Evolutionary conservation across 2,888 invertebrate genomes (phyloP).

Genomic region (Luperina testacea): DNA sequence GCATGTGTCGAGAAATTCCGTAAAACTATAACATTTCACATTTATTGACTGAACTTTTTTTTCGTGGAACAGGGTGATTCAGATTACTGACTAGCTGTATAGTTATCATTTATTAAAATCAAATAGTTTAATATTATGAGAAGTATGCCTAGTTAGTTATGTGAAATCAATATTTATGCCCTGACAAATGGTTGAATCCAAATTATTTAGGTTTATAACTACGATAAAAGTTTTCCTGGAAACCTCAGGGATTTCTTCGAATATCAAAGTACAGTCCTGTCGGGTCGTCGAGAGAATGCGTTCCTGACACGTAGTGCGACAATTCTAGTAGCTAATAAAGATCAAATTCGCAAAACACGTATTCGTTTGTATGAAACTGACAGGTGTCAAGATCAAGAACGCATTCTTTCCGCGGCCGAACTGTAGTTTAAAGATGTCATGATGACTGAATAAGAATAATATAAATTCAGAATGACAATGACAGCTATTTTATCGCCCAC

Average conservation of each 20-base stretch:
- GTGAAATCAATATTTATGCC: conserved; percentile 16
- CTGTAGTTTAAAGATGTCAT: not conserved
- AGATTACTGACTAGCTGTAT: conserved; percentile 22
- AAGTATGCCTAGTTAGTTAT: conserved; percentile 3
- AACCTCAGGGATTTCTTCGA: not conserved
- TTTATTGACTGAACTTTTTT: conserved; percentile 26
- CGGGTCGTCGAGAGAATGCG: too few relatives aligned
- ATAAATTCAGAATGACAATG: not conserved
- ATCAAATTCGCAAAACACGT: too few relatives aligned
- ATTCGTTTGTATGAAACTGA: not conserved
- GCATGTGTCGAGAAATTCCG: conserved; percentile 35
- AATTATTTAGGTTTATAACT: conserved; percentile 2
- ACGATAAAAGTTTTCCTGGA: not conserved
- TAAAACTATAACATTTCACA: conserved; percentile 27
- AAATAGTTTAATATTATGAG: conserved; percentile 16
- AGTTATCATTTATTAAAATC: conserved; percentile 27
- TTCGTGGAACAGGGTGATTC: conserved; percentile 49
- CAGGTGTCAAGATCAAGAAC: not conserved
- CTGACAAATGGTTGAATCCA: conserved; percentile 1
- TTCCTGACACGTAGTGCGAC: too few relatives aligned
- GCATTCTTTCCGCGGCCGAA: too few relatives aligned
- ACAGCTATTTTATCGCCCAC: conserved; percentile 15
- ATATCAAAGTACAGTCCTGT: not conserved
- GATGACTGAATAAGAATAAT: not conserved
- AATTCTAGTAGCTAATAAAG: too few relatives aligned